Base-by-base conservation (phyloP, 2,888 invertebrate species). In the Pecten maximus region DNA sequence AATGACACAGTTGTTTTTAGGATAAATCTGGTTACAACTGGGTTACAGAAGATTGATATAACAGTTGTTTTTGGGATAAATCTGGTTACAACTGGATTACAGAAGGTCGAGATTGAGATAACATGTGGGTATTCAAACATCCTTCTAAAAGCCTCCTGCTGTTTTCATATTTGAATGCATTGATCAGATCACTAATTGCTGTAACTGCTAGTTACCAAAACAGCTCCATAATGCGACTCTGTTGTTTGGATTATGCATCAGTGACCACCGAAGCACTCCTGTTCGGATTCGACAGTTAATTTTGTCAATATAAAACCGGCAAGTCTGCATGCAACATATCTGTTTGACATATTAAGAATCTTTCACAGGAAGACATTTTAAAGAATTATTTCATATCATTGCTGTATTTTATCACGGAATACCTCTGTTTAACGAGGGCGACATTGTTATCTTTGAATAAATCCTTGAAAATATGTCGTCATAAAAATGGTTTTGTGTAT, bases 391-490 rank as follows among this genome's bases (percentile, higher is more conserved):
- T 74, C 35, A 12, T 44, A 10, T 44, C 2, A 12, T 74, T 28
- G 35, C 74, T 8, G 74, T 35, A 10, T 74, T 28, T 74, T 74
- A 74, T 74, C 74, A 74, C 10, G 16, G 23, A 54, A 54, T 23
- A 54, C 50, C 23, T 74, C 74, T 74, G 74, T 74, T 74, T 74
- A 74, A 74, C 28, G 74, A 35, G 19, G 28, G 74, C 4, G 23
- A 35, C 28, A 23, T 74, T 74, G 74, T 74, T 74, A 74, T 74
- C 74, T 74, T 35, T 74, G 74, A 74, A 74, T 74, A 74, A 74
- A 74, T 74, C 74, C 28, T 35, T 74, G 74, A 6, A 35, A 74
- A 74, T 74, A 0, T 74, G 74, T n/a, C 23, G 54, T 54, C 54
- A 8, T 74, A 74, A 74, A 74, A 74, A 28, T 35, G 35, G 28